A percentile compares a stretch with the other conserved stretches of the same genome.
Evolutionary conservation across 2,888 invertebrate species (phyloP).

Genomic region (Spodoptera exigua): DNA sequence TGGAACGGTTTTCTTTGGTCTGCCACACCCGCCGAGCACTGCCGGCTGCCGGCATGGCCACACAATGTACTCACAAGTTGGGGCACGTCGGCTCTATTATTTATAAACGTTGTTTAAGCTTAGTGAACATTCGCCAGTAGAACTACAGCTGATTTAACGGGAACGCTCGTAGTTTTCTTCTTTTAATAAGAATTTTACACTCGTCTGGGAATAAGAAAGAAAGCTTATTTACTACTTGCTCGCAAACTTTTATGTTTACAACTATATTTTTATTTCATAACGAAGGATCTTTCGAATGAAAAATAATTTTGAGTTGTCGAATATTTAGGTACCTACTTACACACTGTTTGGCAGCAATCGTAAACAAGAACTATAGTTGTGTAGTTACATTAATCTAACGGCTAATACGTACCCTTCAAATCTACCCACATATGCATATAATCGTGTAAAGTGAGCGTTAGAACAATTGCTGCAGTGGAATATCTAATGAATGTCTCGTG

Average conservation of each 20-base stretch:
- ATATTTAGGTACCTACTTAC: too few relatives aligned
- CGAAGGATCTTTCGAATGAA: too few relatives aligned
- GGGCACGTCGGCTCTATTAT: conserved; percentile 53
- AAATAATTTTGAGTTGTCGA: too few relatives aligned
- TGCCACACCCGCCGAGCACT: conserved; percentile 28
- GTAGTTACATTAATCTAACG: too few relatives aligned
- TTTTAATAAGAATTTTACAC: conserved; percentile 42
- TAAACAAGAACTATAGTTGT: too few relatives aligned
- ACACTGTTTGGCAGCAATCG: too few relatives aligned
- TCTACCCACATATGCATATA: too few relatives aligned
- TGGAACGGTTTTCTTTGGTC: conserved; percentile 19
- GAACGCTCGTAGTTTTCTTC: conserved; percentile 32
- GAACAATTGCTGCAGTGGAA: conserved; percentile 48
- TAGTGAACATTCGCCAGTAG: conserved; percentile 46
- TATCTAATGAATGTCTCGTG: conserved; percentile 62
- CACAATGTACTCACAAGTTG: conserved; percentile 57
- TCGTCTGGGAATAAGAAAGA: conserved; percentile 32
- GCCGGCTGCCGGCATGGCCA: conserved; percentile 1
- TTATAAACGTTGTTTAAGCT: conserved; percentile 54
- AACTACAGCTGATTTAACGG: conserved; percentile 51
- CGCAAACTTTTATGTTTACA: conserved; percentile 4
- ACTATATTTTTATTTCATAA: too few relatives aligned
- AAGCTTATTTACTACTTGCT: conserved; percentile 19
- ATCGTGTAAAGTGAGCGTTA: conserved; percentile 46
- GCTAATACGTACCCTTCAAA: too few relatives aligned